Evolutionary conservation across 1,140 invertebrate species (phyloP), one percentile per base, ranked within the genome.

Genomic region (Globodera ellingtonae): DNA sequence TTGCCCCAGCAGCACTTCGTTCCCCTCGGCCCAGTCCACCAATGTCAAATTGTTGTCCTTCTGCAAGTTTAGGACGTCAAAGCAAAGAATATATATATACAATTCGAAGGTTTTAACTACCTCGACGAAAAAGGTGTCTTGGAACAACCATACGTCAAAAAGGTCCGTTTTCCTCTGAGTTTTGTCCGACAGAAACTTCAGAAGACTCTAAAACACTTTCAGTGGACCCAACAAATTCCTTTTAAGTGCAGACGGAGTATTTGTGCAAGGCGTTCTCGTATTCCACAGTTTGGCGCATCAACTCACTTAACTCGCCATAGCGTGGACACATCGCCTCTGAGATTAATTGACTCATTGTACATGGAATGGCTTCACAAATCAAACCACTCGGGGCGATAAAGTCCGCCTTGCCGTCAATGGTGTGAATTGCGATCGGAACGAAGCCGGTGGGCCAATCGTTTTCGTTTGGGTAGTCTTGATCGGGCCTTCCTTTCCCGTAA

Each of bases 351-450:
- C 71, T 21, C 75, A 10, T 3, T 74, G 7, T 1, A 44, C 35
- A 35, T 0, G 0, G 47, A 44, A 4, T 44, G 8, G 24, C 24
- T 24, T 65, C 46, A 74, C 35, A 35, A 44, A 48, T 8, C 47
- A 47, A 65, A 75, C 52, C 75, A 44, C 44, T 47, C 21, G 71
- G 35, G 6, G 44, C 21, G 21, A 81, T 81, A 66, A 66, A 82
- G 59, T 82, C 81, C 18, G 46, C 35, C 2, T 46, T 46, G 18
- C 50, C 62, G 18, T 85, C 78, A n/a, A 82, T 35, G 3, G 81
- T 85, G 59, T 82, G 81, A 24, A 82, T 67, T 18, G 81, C 73
- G 6, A 82, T 83, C 10, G 81, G 81, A 6, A 76, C 35, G 52
- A 47, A 82, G 21, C 62, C 56, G 21, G 21, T n/a, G 21, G 81